Base-by-base conservation (phyloP, 1,140 invertebrate species). In the Contarinia nasturtii region DNA sequence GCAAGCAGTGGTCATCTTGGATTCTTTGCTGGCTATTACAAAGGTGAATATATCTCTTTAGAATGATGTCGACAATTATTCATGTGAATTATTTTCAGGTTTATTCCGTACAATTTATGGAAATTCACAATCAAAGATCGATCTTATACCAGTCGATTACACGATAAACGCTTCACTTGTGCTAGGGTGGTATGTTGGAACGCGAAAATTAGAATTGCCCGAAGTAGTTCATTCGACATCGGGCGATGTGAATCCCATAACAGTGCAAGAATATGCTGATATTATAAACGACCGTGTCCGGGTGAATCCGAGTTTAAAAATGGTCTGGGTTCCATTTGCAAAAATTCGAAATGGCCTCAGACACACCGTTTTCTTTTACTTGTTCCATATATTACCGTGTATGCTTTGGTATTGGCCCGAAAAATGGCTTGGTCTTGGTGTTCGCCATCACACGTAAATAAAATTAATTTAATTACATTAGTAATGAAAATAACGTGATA, bases 81-180 rank as follows among this genome's bases (percentile, higher is more conserved):
- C 27, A 10, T 46, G 2, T 46, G 2, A 7, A 22, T 17, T 19
- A 5, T 19, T 17, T 27, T 10, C 46, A 47, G 46, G 46, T 20
- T 54, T 63, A 17, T 63, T 63, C 45, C 58, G 61, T n/a, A 63
- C 61, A 0, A 63, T 63, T 56, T 57, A 51, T 44, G 61, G 61
- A 0, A 50, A 53, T n/a, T 56, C 68, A 49, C 49, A 67, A 59
- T 52, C 71, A 67, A 33, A 70, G 8, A 73, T 80, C 19, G 80
- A 83, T 52, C 67, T 82, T 10, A 74, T 85, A 41, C 80, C 81
- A n/a, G 79, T 81, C 19, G 80, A 83, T 57, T 64, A 62, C 54
- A 67, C 80, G 43, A 77, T 79, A 15, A 75, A 79, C 21, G 80
- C 80, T 47, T 69, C 76, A 12, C 68, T 84, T 48, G 73, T 83